Conservation (phyloP, 2,888 invertebrate genomes). For the Gymnoscelis rufifasciata region DNA sequence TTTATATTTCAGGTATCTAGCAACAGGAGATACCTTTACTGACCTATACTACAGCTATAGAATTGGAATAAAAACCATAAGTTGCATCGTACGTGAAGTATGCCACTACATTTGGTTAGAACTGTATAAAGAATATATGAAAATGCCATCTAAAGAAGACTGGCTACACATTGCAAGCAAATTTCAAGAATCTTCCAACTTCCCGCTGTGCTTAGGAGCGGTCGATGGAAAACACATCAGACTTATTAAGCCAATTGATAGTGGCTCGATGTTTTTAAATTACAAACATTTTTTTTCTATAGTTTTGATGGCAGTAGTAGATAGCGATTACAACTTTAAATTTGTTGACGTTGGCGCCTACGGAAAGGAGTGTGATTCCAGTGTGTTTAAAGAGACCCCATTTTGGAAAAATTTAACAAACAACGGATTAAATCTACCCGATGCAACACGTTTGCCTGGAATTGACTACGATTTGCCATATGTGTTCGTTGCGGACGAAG, state of each 20-base stretch:
- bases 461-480: neutral
- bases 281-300: too few species aligned
- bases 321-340: neutral
- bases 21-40: neutral
- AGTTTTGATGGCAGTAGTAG: neutral
- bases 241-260: neutral
- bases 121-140: neutral
- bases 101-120: neutral
- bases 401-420: neutral
- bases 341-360: neutral
- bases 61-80: too few species aligned
- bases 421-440: neutral
- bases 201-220: neutral
- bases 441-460: neutral
- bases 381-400: neutral
- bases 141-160: neutral
- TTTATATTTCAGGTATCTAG: neutral
- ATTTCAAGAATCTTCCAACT: neutral
- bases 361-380: neutral
- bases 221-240: neutral
- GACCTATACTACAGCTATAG: neutral
- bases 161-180: neutral
- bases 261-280: neutral
- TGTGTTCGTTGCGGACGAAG: neutral
- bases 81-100: neutral